A percentile compares a stretch with the other conserved stretches of the same genome.
These are phyloP conservation scores for Trichomalopsis sarcophagae DNA, from an alignment of 1,140 invertebrate genomes.

Conservation along the genomic window DNA sequence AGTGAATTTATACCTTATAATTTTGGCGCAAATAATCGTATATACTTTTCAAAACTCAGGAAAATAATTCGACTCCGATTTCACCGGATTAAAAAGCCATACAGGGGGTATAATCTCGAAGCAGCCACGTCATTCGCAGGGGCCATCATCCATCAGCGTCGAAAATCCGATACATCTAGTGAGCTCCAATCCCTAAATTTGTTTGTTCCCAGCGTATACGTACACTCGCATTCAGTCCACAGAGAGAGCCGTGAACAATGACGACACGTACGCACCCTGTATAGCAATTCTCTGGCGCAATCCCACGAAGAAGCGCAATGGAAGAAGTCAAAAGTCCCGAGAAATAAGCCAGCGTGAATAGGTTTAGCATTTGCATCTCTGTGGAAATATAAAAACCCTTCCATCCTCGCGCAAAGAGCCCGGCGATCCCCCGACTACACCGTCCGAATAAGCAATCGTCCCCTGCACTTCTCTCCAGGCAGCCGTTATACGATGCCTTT, in stretches of 20 bases:
- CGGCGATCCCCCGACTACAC: constrained; percentile 60
- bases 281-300: not conserved
- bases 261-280: not conserved
- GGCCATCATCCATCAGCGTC: not conserved
- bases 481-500: constrained; percentile 56
- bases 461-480: constrained; percentile 53
- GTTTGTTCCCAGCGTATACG: not conserved
- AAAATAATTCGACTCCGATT: no score
- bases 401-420: not conserved
- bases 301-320: not conserved
- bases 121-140: no score
- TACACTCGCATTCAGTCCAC: not conserved
- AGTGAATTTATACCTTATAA: no score
- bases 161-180: not conserved
- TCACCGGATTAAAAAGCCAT: no score
- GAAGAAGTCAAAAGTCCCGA: not conserved
- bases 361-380: constrained; percentile 34
- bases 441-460: constrained; percentile 62
- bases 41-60: no score
- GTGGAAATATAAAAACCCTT: constrained; percentile 25
- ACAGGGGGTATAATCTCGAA: no score
- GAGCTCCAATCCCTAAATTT: not conserved
- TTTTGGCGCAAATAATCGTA: no score
- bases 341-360: not conserved
- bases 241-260: not conserved